Evolutionary conservation across 2,113 vertebrate species (phyloP).

Genomic region (Oryzias javanicus): DNA sequence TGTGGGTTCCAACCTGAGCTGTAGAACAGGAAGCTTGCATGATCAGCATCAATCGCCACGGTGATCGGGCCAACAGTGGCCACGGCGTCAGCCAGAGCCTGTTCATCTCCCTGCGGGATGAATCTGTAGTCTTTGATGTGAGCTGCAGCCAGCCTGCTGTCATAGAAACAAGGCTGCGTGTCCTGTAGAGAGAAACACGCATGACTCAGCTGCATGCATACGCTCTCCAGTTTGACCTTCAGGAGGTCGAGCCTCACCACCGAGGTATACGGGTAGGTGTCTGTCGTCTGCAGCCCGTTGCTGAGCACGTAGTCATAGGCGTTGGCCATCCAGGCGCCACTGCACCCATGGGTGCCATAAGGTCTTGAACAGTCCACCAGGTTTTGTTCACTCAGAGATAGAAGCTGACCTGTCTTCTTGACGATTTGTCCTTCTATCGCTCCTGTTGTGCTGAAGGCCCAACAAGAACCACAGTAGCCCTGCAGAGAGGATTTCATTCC

Average conservation of each 20-base stretch:
- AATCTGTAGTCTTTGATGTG: constrained; percentile 76
- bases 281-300: constrained; percentile 70
- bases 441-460: constrained; percentile 82
- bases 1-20: constrained; percentile 66
- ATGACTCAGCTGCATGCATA: not conserved
- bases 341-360: constrained; percentile 77
- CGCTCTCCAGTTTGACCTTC: not conserved
- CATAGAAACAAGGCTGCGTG: constrained; percentile 75
- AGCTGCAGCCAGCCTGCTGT: constrained; percentile 64
- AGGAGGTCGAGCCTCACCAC: constrained; percentile 52
- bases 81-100: constrained; percentile 77
- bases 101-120: constrained; percentile 75
- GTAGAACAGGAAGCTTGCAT: constrained; percentile 80
- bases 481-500: constrained; percentile 30
- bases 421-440: constrained; percentile 78
- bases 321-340: constrained; percentile 78
- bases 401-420: constrained; percentile 72
- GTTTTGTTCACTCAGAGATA: constrained; percentile 80
- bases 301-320: constrained; percentile 77
- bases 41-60: constrained; percentile 76
- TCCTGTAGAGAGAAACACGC: constrained; percentile 60
- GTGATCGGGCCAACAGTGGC: constrained; percentile 78
- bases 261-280: constrained; percentile 77
- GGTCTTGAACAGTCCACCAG: constrained; percentile 78
- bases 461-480: constrained; percentile 82